Percentiles rank a stretch among this genome's conserved stretches.
These are phyloP conservation scores for Graphium colonna DNA, from an alignment of 2,888 invertebrate genomes.

Conservation along the genomic window DNA sequence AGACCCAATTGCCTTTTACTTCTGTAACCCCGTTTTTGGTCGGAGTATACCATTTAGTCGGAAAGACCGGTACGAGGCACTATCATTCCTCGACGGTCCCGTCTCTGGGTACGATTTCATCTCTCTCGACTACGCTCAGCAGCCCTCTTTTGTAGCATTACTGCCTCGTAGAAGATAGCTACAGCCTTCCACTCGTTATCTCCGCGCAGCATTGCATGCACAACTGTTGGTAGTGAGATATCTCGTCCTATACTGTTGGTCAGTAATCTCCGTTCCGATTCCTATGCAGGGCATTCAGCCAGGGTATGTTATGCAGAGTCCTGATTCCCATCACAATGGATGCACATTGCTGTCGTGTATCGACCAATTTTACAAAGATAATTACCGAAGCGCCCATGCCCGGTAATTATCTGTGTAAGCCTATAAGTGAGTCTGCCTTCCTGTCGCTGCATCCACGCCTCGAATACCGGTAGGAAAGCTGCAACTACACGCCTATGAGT, in stretches of 20 bases:
- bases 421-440: background rate
- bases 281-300: background rate
- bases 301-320: constrained; percentile 8
- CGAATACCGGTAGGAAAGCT: constrained; percentile 3
- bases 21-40: too few relatives aligned
- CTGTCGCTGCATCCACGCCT: background rate
- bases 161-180: background rate
- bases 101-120: too few relatives aligned
- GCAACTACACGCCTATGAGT: background rate
- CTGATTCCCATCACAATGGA: constrained; percentile 2
- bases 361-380: constrained; percentile 5
- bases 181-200: background rate
- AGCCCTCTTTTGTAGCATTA: background rate
- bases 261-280: background rate
- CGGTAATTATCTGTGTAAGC: background rate
- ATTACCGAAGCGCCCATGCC: background rate
- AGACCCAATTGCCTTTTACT: too few relatives aligned
- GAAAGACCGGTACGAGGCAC: too few relatives aligned
- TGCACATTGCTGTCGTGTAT: constrained; percentile 1
- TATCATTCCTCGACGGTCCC: too few relatives aligned
- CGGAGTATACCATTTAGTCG: too few relatives aligned
- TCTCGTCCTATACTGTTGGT: background rate
- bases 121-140: too few relatives aligned
- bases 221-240: background rate
- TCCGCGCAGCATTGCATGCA: background rate